Evolutionary conservation across 2,888 invertebrate species (phyloP), one percentile per base, ranked within the genome.

Genomic region (Lampropteryx suffumata): DNA sequence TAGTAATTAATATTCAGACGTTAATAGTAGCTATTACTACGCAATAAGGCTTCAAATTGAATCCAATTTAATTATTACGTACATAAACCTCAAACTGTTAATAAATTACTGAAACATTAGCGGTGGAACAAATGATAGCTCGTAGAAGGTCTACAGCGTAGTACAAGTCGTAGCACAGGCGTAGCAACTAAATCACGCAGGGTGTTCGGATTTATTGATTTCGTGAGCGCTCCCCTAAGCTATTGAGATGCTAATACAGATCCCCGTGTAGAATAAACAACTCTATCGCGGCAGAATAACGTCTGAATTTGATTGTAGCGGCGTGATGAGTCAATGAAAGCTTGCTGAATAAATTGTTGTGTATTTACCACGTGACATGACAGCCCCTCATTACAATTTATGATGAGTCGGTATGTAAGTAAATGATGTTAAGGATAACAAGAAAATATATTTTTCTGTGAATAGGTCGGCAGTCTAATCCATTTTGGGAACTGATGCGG

Each of bases 121-220:
- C 33, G 50, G 46, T 42, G 30, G 27, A 48, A 44, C 39, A 43
- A 52, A 47, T 52, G 47, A 49, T 58, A 54, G 55, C 42, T 42
- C 54, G 61, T 67, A 68, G 62, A 53, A 37, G 39, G 11, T 41
- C 62, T 68, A 65, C 69, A 63, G 8, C 63, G 58, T 65, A 69
- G 47, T 12, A 34, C 30, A 62, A 60, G 53, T 54, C 59, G 61
- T 59, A 57, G 61, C 41, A 52, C 47, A 48, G 50, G 53, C 62
- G 59, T 57, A 64, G 61, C 62, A 61, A 59, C 61, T 62, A 65
- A 68, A 70, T 64, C 64, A 64, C 62, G 53, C 64, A 64, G 59
- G 62, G 58, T 51, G 68, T 67, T 68, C 64, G 57, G 65, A 67
- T 69, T 69, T 73, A 74, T 76, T 73, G 74, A 75, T 73, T 73